A percentile compares a stretch with the other conserved stretches of the same genome.
Conservation (phyloP, 1,140 invertebrate genomes). For the Telenomus remus region DNA sequence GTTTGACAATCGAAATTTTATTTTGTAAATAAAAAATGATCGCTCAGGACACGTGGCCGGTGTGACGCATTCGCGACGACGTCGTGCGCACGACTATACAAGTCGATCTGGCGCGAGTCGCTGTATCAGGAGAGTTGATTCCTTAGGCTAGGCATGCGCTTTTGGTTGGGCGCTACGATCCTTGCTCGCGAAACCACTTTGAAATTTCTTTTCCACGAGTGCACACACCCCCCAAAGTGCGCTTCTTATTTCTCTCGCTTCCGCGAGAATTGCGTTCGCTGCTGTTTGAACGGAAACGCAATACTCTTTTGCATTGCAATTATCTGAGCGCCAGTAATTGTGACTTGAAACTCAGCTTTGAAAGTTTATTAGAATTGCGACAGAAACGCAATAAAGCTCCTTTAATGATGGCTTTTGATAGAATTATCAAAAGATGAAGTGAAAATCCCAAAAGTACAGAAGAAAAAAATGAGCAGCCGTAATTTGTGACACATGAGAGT, state of each 20-base stretch:
- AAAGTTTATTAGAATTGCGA: constrained; percentile 28
- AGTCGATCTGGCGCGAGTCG: constrained; percentile 29
- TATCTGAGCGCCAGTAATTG: constrained; percentile 24
- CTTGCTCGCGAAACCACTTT: constrained; percentile 35
- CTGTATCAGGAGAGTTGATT: constrained; percentile 38
- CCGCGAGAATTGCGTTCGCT: constrained; percentile 28
- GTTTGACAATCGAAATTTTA: too few species aligned
- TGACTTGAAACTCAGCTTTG: constrained; percentile 27
- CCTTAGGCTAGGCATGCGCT: constrained; percentile 54
- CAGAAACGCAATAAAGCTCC: constrained; percentile 28
- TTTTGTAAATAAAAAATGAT: background rate
- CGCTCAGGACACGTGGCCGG: background rate
- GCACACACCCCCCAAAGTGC: constrained; percentile 9
- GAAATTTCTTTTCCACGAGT: constrained; percentile 33
- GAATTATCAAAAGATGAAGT: constrained; percentile 1
- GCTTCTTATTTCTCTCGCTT: constrained; percentile 34
- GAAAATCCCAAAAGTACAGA: background rate
- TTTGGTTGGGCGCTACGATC: constrained; percentile 21
- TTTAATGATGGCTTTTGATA: constrained; percentile 31
- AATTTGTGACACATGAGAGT: too few species aligned
- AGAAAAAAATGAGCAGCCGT: background rate
- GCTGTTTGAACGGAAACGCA: constrained; percentile 31
- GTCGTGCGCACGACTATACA: constrained; percentile 71
- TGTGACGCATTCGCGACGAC: constrained; percentile 72
- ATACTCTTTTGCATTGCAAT: constrained; percentile 38